Evolutionary conservation across 2,797 vertebrate genomes (phyloP).

Genomic region (Squalus acanthias): DNA sequence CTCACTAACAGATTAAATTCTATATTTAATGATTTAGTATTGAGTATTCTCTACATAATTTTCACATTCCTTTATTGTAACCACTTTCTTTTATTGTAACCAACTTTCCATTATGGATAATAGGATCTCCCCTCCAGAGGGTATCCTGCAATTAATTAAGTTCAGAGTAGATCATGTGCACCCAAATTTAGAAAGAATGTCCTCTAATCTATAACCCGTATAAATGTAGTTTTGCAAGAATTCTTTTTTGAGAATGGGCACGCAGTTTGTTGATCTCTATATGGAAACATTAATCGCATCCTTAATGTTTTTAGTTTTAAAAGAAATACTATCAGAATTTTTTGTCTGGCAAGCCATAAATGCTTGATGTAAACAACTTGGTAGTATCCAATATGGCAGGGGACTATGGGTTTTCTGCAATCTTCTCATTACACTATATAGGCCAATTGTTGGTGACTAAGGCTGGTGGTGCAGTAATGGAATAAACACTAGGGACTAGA

Average conservation of each 20-base stretch:
- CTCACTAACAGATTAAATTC: not conserved
- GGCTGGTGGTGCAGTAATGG: not conserved
- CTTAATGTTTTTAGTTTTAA: not conserved
- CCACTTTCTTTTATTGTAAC: constrained; percentile 4
- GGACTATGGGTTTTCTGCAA: not conserved
- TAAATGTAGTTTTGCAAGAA: not conserved
- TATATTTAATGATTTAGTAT: not conserved
- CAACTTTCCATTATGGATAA: constrained; percentile 9
- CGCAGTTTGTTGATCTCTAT: not conserved
- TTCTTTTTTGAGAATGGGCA: not conserved
- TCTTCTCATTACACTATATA: not conserved
- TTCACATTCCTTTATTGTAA: not conserved
- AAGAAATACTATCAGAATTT: not conserved
- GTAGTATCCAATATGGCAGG: not conserved
- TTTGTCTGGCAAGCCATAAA: not conserved
- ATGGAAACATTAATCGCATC: not conserved
- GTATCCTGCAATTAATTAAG: not conserved
- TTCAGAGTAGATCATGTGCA: not conserved
- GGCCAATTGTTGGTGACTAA: not conserved
- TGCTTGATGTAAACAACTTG: not conserved
- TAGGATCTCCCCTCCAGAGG: not conserved
- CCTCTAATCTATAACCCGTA: not conserved
- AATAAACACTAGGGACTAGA: not conserved
- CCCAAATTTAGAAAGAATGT: constrained; percentile 22
- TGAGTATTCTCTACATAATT: not conserved